phyloP scores from a whole-genome alignment of 2,113 vertebrate species.

The Glaucidium brasilianum region DNA sequence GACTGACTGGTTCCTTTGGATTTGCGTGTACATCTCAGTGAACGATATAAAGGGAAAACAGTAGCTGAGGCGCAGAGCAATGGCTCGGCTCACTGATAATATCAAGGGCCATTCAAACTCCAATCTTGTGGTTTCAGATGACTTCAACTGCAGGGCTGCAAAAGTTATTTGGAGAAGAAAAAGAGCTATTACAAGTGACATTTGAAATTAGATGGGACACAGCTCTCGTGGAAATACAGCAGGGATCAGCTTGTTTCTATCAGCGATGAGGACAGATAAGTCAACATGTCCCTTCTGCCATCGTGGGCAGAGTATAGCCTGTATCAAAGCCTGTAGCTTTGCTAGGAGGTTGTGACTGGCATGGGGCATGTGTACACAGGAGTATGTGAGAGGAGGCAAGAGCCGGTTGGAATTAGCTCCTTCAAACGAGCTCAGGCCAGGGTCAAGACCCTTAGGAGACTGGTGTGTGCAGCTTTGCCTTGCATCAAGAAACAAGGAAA shows the following conservation, averaged over 20 bases:
- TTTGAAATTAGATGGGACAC: constrained; percentile 8
- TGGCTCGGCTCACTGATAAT: not conserved
- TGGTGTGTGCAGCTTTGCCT: not conserved
- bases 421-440: not conserved
- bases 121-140: not conserved
- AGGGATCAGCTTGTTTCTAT: not conserved
- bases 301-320: not conserved
- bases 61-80: not conserved
- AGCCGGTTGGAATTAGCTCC: not conserved
- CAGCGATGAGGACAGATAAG: not conserved
- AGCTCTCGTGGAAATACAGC: not conserved
- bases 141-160: not conserved
- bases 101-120: constrained; percentile 14
- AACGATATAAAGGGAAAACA: not conserved
- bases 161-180: constrained; percentile 19
- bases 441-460: not conserved
- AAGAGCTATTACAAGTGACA: constrained; percentile 10
- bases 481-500: not conserved
- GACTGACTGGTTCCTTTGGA: not conserved
- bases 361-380: not conserved
- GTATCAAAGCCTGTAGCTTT: not conserved
- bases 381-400: not conserved
- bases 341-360: not conserved
- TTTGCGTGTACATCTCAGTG: not conserved
- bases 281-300: not conserved